phyloP scores from a whole-genome alignment of 1,140 invertebrate species.

The Pseudomyrmex cubaensis region DNA sequence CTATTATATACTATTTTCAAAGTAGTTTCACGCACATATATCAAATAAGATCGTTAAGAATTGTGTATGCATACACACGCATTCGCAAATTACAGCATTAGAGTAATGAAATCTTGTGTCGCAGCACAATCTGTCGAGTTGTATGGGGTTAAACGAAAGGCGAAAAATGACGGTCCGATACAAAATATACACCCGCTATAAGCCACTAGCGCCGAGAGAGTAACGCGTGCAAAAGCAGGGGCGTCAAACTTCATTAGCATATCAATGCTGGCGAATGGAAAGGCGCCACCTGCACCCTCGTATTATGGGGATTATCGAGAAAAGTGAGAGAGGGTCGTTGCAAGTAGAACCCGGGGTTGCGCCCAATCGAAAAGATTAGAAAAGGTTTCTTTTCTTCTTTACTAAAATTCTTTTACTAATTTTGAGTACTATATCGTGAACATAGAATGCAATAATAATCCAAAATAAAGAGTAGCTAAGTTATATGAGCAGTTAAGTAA shows the following conservation, averaged over 20 bases:
- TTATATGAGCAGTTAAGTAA: no score
- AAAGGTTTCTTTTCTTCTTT: conserved; percentile 26
- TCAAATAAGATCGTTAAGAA: conserved; percentile 1
- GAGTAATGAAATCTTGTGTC: conserved; percentile 79
- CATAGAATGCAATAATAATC: no score
- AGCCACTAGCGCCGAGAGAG: conserved; percentile 17
- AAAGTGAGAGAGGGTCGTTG: conserved; percentile 59
- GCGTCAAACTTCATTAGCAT: conserved; percentile 86
- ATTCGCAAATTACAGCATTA: conserved; percentile 78
- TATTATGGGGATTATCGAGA: conserved; percentile 83
- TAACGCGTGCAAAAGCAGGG: conserved; percentile 75
- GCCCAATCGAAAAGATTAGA: conserved; percentile 23
- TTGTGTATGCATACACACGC: not conserved
- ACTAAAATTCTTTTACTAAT: conserved; percentile 8
- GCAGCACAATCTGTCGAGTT: conserved; percentile 73
- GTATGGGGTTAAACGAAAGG: conserved; percentile 79
- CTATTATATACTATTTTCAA: not conserved
- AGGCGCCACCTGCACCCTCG: conserved; percentile 84
- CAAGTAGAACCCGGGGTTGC: conserved; percentile 58
- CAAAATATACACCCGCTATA: conserved; percentile 52
- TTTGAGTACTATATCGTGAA: not conserved
- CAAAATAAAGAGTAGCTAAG: no score
- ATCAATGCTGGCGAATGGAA: conserved; percentile 85
- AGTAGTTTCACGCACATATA: not conserved
- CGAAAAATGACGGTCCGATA: conserved; percentile 76